Conservation (phyloP, 2,113 vertebrate species). For the Myiagra hebetior region DNA sequence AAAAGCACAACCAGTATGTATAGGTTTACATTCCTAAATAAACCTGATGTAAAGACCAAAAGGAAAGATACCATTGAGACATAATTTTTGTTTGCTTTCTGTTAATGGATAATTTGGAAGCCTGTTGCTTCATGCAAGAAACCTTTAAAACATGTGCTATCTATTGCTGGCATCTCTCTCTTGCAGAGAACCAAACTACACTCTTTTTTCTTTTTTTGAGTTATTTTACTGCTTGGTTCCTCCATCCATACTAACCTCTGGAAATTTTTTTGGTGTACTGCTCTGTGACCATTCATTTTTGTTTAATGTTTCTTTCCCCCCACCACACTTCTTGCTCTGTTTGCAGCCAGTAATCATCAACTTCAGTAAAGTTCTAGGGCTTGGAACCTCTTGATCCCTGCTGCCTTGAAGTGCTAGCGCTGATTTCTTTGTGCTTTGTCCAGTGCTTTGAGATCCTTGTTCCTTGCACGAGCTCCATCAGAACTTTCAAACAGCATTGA, state of each 20-base stretch:
- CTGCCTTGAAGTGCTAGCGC: neutral
- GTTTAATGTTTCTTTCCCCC: neutral
- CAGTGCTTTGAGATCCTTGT: neutral
- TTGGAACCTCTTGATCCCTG: neutral
- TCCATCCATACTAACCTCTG: neutral
- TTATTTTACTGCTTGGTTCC: neutral
- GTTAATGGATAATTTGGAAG: slow-evolving; percentile 7
- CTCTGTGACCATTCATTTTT: neutral
- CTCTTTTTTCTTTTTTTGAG: rapidly evolving
- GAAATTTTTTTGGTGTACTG: neutral
- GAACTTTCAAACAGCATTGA: neutral
- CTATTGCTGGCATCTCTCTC: neutral
- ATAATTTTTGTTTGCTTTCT: neutral
- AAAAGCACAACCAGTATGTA: neutral
- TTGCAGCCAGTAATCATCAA: neutral
- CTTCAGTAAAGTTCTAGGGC: neutral
- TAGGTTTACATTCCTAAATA: neutral
- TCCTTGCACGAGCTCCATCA: neutral
- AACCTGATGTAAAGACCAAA: neutral
- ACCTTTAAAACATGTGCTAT: neutral
- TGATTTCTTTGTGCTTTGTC: neutral
- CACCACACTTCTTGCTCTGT: neutral
- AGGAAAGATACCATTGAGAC: neutral
- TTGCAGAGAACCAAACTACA: neutral
- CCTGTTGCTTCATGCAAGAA: neutral